Evolutionary conservation across 37 sponge, comb jelly and placozoan genomes (phyloP), one percentile per base, ranked within the genome.

Genomic region (Axinella damicornis): DNA sequence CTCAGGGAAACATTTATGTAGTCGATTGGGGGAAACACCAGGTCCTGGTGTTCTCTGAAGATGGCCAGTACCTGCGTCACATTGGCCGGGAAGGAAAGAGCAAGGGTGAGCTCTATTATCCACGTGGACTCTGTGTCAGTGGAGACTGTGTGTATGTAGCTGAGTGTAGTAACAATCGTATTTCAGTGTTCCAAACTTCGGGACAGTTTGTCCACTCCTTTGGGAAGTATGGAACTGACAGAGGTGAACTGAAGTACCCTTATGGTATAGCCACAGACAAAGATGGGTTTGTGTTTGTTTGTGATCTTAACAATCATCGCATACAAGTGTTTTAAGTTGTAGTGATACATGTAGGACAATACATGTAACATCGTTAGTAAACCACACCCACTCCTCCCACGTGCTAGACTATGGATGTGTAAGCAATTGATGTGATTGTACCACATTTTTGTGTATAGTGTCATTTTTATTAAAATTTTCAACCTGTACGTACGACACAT

Each of bases 231-330:
- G 68, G 68, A 18, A 30, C 68, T 32, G 68, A 34, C 19, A 34
- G 19, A 19, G 34, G 68, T 19, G 68, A 67, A 34, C 68, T 72
- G 41, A 72, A 72, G 25, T 72, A 37, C 27, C 73, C 73, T 20
- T 39, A 53, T n/a, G 73, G 73, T 5, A 20, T 72, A 19, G 73
- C 73, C 12, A 46, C 40, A 20, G 54, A 53, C 73, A 17, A 72
- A 72, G 54, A 72, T 72, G 73, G 73, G 1, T 67, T 67, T 34
- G 33, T 67, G 33, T 67, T 67, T 31, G 32, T 67, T 31, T 67
- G 68, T 67, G 68, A 67, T 34, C 9, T 16, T 12, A 27, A 27
- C 27, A 67, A 67, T 11, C 12, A 67, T 34, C 68, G 68, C 34
- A 67, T 67, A 33, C 68, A 67, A 31, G 32, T 67, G 19, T 67